These are phyloP conservation scores for Bradysia coprophila DNA, from an alignment of 1,140 invertebrate genomes.

Conservation along the genomic window DNA sequence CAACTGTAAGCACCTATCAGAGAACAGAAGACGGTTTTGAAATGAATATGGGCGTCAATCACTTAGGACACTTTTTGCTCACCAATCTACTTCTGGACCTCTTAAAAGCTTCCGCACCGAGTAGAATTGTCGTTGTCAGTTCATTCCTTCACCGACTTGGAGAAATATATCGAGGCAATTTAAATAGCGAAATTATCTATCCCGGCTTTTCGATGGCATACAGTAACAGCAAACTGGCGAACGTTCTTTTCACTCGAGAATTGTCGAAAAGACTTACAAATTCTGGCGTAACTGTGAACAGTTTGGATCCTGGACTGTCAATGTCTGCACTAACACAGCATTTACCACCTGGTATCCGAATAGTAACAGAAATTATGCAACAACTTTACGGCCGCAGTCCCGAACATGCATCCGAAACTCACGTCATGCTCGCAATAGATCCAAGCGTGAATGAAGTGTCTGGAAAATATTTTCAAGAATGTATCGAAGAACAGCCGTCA, in stretches of 20 bases:
- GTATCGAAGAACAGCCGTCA: conserved; percentile 24
- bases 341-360: conserved; percentile 22
- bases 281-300: conserved; percentile 41
- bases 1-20: conserved; percentile 47
- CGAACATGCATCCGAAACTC: conserved; percentile 58
- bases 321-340: conserved; percentile 56
- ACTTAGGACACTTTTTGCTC: conserved; percentile 73
- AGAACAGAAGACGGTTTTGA: conserved; percentile 65
- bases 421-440: conserved; percentile 56
- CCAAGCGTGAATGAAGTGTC: conserved; percentile 43
- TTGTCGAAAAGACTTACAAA: conserved; percentile 34
- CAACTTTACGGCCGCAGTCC: conserved; percentile 35
- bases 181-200: conserved; percentile 42
- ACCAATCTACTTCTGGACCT: conserved; percentile 52
- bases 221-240: conserved; percentile 53
- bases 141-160: conserved; percentile 28
- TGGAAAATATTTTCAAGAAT: conserved; percentile 37
- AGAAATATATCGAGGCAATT: conserved; percentile 44
- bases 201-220: conserved; percentile 37
- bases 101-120: conserved; percentile 27
- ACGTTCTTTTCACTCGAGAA: conserved; percentile 51
- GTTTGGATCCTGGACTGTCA: conserved; percentile 52
- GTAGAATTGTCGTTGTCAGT: conserved; percentile 27
- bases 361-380: conserved; percentile 10
- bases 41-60: conserved; percentile 55